Percentiles rank a stretch among this genome's conserved stretches.
Evolutionary conservation across 2,113 vertebrate species (phyloP).

Genomic region (Xiphias gladius): DNA sequence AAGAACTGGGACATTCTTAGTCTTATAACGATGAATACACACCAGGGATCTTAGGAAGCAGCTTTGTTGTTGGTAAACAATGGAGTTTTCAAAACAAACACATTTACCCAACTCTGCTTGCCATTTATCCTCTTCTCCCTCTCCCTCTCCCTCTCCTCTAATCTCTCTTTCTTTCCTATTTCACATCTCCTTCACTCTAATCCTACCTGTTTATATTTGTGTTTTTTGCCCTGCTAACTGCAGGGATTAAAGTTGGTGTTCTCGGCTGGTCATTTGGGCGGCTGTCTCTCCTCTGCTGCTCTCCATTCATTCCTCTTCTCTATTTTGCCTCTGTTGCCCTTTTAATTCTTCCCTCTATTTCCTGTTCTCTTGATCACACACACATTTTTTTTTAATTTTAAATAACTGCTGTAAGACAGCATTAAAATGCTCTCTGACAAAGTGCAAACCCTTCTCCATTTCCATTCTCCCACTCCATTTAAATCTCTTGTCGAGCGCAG

Average conservation of each 20-base stretch:
- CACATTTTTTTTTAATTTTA: background rate
- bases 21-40: conserved; percentile 34
- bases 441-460: conserved; percentile 24
- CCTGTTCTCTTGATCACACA: conserved; percentile 23
- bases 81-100: conserved; percentile 49
- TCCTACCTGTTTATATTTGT: conserved; percentile 48
- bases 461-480: background rate
- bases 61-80: conserved; percentile 64
- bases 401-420: background rate
- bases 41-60: conserved; percentile 49
- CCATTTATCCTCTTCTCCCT: conserved; percentile 37
- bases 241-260: conserved; percentile 53
- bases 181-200: conserved; percentile 27
- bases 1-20: conserved; percentile 9
- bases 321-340: conserved; percentile 17
- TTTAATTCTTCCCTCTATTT: conserved; percentile 26
- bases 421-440: conserved; percentile 29
- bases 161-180: conserved; percentile 40
- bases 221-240: conserved; percentile 25
- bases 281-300: background rate
- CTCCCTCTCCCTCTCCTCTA: conserved; percentile 9
- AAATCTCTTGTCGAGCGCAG: background rate
- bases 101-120: conserved; percentile 42
- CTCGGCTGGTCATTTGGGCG: conserved; percentile 4
- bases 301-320: conserved; percentile 25